Evolutionary conservation across 2,797 vertebrate species (phyloP).

Genomic region (Astyanax mexicanus): DNA sequence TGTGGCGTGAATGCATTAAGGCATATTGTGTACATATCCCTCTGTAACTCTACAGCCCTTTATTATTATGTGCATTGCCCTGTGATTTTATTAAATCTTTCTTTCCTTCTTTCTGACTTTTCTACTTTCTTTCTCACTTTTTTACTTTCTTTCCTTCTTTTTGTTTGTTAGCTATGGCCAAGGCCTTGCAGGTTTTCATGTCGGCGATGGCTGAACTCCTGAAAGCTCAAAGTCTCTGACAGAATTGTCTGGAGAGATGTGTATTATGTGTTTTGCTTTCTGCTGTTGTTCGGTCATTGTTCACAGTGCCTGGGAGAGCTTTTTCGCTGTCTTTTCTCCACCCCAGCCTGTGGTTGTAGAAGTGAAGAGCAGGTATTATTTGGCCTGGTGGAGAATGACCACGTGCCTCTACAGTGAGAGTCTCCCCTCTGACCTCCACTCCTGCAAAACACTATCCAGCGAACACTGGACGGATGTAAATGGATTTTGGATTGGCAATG

Average conservation of each 20-base stretch:
- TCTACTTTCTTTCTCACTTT: not conserved
- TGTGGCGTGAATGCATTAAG: slow-evolving; percentile 31
- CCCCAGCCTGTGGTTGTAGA: slow-evolving; percentile 12
- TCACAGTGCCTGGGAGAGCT: slow-evolving; percentile 1
- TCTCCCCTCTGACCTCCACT: slow-evolving; percentile 5
- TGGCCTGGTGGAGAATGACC: not conserved
- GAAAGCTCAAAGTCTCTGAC: slow-evolving; percentile 35
- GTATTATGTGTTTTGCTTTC: slow-evolving; percentile 59
- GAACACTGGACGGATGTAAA: not conserved
- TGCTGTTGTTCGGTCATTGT: slow-evolving; percentile 62
- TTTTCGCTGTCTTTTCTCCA: slow-evolving; percentile 36
- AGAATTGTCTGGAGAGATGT: slow-evolving; percentile 56
- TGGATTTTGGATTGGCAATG: not conserved
- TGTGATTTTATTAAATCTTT: not conserved
- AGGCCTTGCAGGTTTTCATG: slow-evolving; percentile 34
- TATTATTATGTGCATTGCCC: slow-evolving; percentile 10
- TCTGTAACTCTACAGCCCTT: not conserved
- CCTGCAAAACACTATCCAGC: slow-evolving; percentile 1
- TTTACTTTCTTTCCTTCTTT: slow-evolving; percentile 9
- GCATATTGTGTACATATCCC: slow-evolving; percentile 28
- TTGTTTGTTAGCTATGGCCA: not conserved
- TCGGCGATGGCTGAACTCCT: slow-evolving; percentile 22
- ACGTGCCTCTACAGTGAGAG: slow-evolving; percentile 30
- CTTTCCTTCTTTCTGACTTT: not conserved
- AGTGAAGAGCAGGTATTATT: slow-evolving; percentile 1